Percentiles rank a stretch among this genome's conserved stretches.
phyloP scores from a whole-genome alignment of 2,113 vertebrate genomes.

The Mastomys natalensis region DNA sequence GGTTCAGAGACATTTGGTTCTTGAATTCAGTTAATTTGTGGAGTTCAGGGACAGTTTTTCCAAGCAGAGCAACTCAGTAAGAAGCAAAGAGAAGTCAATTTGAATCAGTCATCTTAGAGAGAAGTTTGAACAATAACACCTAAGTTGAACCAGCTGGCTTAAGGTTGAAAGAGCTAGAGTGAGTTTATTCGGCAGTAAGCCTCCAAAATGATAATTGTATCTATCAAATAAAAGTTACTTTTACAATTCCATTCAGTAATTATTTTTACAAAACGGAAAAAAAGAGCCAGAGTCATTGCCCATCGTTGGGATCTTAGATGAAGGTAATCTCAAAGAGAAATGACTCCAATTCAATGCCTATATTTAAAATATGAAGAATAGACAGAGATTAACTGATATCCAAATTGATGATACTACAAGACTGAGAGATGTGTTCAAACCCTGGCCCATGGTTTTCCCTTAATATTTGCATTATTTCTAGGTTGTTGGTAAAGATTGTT shows the following conservation, averaged over 20 bases:
- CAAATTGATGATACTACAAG: background rate
- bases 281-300: background rate
- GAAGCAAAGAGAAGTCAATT: no score
- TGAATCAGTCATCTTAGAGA: no score
- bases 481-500: background rate
- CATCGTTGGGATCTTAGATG: background rate
- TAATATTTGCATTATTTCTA: constrained; percentile 1
- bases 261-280: background rate
- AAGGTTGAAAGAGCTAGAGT: no score
- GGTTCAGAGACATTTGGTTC: no score
- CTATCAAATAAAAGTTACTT: no score
- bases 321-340: background rate
- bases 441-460: background rate
- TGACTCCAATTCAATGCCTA: background rate
- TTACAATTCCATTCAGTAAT: background rate
- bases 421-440: background rate
- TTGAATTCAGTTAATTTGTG: no score
- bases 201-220: no score
- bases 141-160: no score
- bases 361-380: background rate
- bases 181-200: no score
- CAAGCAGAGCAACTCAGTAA: no score
- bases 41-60: no score
- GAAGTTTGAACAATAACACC: no score
- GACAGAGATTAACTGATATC: background rate